A percentile compares a stretch with the other conserved stretches of the same genome.
These are phyloP conservation scores for Polia nebulosa DNA, from an alignment of 2,888 invertebrate species.

Conservation along the genomic window DNA sequence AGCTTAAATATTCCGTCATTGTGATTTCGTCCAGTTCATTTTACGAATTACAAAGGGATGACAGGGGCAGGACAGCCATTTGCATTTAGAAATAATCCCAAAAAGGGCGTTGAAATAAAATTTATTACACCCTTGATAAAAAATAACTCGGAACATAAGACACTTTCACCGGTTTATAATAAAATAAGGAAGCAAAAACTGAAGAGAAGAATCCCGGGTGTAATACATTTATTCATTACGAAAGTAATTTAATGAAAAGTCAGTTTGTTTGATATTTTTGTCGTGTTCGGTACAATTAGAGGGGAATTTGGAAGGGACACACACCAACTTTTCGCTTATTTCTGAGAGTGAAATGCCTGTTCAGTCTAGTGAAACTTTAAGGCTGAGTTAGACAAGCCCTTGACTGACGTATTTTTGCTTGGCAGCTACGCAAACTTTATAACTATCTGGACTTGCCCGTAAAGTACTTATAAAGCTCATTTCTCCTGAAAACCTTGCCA, in stretches of 20 bases:
- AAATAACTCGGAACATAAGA: conserved; percentile 80
- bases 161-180: conserved; percentile 82
- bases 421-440: conserved; percentile 22
- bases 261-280: conserved; percentile 37
- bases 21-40: conserved; percentile 74
- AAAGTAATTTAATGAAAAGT: conserved; percentile 84
- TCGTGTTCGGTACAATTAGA: conserved; percentile 34
- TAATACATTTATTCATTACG: conserved; percentile 88
- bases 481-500: background rate
- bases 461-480: conserved; percentile 14
- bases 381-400: conserved; percentile 10
- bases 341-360: conserved; percentile 7
- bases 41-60: conserved; percentile 74
- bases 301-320: background rate
- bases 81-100: conserved; percentile 81
- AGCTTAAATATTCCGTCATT: conserved; percentile 65
- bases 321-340: background rate
- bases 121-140: conserved; percentile 83
- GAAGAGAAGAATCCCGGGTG: conserved; percentile 81
- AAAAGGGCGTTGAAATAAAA: conserved; percentile 81
- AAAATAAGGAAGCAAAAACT: conserved; percentile 78
- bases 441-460: conserved; percentile 16
- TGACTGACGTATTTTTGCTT: conserved; percentile 35
- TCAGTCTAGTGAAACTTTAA: conserved; percentile 23
- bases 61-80: conserved; percentile 77